Evolutionary conservation across 2,888 invertebrate genomes (phyloP), one percentile per base, ranked within the genome.

Genomic region (Ischnus inquisitorius): DNA sequence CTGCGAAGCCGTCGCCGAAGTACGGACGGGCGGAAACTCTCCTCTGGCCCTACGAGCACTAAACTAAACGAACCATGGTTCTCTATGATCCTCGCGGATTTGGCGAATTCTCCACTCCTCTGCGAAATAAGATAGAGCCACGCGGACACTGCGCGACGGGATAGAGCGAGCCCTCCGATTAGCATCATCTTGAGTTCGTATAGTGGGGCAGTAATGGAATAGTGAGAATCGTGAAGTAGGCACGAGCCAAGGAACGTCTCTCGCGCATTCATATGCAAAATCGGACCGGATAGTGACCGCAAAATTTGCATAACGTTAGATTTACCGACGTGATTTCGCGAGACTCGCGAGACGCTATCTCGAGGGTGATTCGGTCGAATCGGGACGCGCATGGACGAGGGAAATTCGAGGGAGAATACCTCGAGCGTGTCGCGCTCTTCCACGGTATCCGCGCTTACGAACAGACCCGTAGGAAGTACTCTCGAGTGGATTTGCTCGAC

Each of bases 281-380:
- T 90, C 91, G 90, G 81, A 82, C 69, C 90, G 92, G 92, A 91
- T 91, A 90, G 90, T 91, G 91, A 89, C 89, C 91, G 89, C 89
- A 82, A 88, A 78, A 93, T 93, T 92, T 93, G 89, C 93, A 93
- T 93, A 93, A 92, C 91, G 93, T 91, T 90, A 93, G 93, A 93
- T 93, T 92, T 92, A 90, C 92, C 91, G 81, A 54, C 78, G 92
- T 92, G 92, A 93, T 93, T 93, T 92, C 91, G 91, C 92, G 57
- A 74, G 65, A 77, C 64, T 78, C 77, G 74, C 64, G 74, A 69
- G 78, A 39, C 60, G 79, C 60, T 74, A 79, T 79, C 79, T 65
- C 57, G 51, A 68, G 79, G 67, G 76, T 80, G 72, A 68, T 68
- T 80, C 51, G 72, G 77, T 46, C 67, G 72, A 76, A 62, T 68